These are phyloP conservation scores for Gonocerus acuteangulatus DNA, from an alignment of 2,888 invertebrate genomes.

Conservation along the genomic window DNA sequence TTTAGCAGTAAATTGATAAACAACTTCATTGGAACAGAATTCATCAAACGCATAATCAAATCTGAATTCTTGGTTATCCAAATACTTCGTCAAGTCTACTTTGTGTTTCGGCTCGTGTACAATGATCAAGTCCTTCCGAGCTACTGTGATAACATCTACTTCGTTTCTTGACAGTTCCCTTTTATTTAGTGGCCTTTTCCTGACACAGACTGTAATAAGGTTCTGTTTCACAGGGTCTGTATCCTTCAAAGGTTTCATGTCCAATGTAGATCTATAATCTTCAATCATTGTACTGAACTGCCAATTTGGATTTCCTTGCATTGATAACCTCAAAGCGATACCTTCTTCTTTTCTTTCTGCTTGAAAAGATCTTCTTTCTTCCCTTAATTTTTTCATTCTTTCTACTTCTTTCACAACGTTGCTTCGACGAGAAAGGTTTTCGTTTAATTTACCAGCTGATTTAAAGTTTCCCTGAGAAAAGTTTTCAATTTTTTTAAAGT, in stretches of 20 bases:
- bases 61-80: conserved; percentile 96
- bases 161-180: conserved; percentile 81
- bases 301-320: conserved; percentile 39
- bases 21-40: conserved; percentile 85
- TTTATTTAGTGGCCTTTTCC: conserved; percentile 92
- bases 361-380: conserved; percentile 51
- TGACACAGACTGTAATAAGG: conserved; percentile 95
- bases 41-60: conserved; percentile 99
- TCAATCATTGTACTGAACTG: conserved; percentile 45
- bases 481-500: no score
- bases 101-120: conserved; percentile 90
- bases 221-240: conserved; percentile 84
- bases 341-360: conserved; percentile 53
- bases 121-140: conserved; percentile 84
- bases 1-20: conserved; percentile 97
- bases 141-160: conserved; percentile 94
- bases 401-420: conserved; percentile 51
- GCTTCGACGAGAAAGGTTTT: conserved; percentile 45
- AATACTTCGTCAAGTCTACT: conserved; percentile 95
- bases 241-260: conserved; percentile 78
- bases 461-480: no score
- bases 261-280: conserved; percentile 75
- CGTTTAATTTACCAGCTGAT: no score
- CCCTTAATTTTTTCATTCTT: conserved; percentile 47
- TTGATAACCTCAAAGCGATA: conserved; percentile 45